A percentile compares a stretch with the other conserved stretches of the same genome.
Evolutionary conservation across 2,797 vertebrate species (phyloP).

Genomic region (Oreortyx pictus): DNA sequence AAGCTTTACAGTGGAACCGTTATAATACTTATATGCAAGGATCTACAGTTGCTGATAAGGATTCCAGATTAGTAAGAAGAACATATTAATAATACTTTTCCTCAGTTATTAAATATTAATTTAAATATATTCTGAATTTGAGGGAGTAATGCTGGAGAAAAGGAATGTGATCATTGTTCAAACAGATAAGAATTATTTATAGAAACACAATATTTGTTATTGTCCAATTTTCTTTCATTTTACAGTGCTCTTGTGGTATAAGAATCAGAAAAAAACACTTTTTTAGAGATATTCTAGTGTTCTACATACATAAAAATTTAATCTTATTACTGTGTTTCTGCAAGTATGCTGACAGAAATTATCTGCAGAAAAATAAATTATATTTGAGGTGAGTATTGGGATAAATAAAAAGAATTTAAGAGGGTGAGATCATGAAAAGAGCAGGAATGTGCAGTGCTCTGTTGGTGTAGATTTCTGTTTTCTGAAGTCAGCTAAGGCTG

Average conservation of each 20-base stretch:
- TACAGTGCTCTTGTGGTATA: neutral
- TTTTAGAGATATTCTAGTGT: neutral
- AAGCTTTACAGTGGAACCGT: neutral
- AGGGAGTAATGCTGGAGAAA: neutral
- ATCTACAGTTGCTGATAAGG: neutral
- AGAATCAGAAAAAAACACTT: neutral
- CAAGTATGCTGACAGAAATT: neutral
- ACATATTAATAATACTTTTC: neutral
- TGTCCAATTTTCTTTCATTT: neutral
- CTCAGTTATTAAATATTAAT: neutral
- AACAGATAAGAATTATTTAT: neutral
- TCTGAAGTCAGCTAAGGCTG: neutral
- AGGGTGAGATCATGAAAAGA: neutral
- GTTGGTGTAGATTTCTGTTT: neutral
- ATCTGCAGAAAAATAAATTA: neutral
- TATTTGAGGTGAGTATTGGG: neutral
- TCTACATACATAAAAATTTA: neutral
- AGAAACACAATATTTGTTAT: neutral
- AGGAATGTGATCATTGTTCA: neutral
- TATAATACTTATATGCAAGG: neutral
- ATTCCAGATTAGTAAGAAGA: neutral
- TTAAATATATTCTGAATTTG: conserved; percentile 5
- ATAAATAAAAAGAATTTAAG: neutral
- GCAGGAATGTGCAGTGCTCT: neutral
- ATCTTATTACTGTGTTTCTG: neutral